Evolutionary conservation across 2,113 vertebrate genomes (phyloP).

Genomic region (Xiphophorus hellerii): DNA sequence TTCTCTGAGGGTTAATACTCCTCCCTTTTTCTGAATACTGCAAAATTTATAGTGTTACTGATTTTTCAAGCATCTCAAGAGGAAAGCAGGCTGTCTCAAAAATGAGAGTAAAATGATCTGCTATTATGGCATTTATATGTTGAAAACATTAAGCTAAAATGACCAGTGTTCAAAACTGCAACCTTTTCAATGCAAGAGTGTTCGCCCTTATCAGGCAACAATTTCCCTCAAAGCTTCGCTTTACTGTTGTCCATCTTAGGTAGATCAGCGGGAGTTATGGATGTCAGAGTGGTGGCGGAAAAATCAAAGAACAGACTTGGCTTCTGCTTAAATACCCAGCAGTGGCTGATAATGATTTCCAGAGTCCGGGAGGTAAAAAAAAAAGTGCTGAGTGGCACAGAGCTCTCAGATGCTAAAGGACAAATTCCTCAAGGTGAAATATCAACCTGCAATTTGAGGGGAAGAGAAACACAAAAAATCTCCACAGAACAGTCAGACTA

Average conservation of each 20-base stretch:
- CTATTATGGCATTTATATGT: not conserved
- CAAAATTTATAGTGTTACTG: constrained; percentile 52
- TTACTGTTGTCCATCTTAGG: constrained; percentile 17
- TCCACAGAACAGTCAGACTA: not conserved
- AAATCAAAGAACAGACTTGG: constrained; percentile 72
- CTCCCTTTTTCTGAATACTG: constrained; percentile 34
- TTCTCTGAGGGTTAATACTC: constrained; percentile 37
- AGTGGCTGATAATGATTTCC: constrained; percentile 77
- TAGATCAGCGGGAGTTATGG: constrained; percentile 47
- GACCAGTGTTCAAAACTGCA: constrained; percentile 10
- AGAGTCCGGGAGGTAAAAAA: constrained; percentile 32
- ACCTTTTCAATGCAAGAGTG: constrained; percentile 7
- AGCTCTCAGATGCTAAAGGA: constrained; percentile 73
- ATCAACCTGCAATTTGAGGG: constrained; percentile 63
- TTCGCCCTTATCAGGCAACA: not conserved
- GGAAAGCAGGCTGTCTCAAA: constrained; percentile 45
- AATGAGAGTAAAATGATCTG: not conserved
- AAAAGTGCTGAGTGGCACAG: constrained; percentile 76
- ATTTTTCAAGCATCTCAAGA: constrained; percentile 43
- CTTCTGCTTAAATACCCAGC: constrained; percentile 73
- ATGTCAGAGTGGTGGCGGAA: constrained; percentile 51
- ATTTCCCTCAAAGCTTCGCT: constrained; percentile 38
- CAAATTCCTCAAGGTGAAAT: constrained; percentile 78
- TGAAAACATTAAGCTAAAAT: constrained; percentile 17
- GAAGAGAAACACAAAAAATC: constrained; percentile 35